These are phyloP conservation scores for Noctua janthe DNA, from an alignment of 2,888 invertebrate species.

Conservation along the genomic window DNA sequence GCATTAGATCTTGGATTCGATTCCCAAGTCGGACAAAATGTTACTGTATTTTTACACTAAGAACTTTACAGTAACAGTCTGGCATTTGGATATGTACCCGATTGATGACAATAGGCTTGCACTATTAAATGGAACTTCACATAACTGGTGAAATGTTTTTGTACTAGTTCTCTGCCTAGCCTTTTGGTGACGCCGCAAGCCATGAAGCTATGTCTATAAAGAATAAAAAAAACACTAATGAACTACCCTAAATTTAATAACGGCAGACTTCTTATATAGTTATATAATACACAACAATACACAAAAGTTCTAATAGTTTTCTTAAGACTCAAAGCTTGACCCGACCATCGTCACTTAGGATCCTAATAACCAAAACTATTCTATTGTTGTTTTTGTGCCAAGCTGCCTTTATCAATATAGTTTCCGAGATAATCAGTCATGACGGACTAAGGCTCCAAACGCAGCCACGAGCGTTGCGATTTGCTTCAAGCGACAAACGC, in stretches of 20 bases:
- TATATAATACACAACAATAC: not conserved
- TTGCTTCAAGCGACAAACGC: not conserved
- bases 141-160: not conserved
- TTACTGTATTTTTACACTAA: not conserved
- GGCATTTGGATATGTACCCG: not conserved
- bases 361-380: slow-evolving; percentile 11
- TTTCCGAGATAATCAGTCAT: slow-evolving; percentile 34
- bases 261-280: not conserved
- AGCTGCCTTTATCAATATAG: slow-evolving; percentile 6
- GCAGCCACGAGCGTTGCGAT: too few relatives aligned
- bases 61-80: too few relatives aligned
- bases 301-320: not conserved
- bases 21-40: not conserved
- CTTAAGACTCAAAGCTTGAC: not conserved
- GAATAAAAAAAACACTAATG: not conserved
- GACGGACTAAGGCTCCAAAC: not conserved
- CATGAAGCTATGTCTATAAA: not conserved
- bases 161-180: not conserved
- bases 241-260: not conserved
- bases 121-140: not conserved
- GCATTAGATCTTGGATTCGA: not conserved
- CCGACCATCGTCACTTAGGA: slow-evolving; percentile 10
- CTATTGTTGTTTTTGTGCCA: slow-evolving; percentile 29
- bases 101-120: not conserved
- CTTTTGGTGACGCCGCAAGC: not conserved